Percentiles rank a stretch among this genome's conserved stretches.
Conservation (phyloP, 2,797 vertebrate genomes). For the Poeciliopsis infans region DNA sequence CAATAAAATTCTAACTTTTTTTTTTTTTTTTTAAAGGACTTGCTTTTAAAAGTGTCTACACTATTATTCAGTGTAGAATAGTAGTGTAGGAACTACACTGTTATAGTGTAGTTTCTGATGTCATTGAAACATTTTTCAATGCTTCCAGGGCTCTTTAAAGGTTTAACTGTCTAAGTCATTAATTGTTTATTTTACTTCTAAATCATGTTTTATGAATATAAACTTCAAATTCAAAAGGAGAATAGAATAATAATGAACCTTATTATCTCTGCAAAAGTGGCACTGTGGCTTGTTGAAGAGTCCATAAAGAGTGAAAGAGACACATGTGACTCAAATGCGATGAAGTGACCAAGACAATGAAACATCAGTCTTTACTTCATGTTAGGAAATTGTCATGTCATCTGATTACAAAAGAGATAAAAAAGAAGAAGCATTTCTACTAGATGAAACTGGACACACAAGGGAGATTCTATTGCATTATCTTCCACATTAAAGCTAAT, state of each 20-base stretch:
- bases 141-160: not conserved
- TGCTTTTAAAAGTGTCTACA: not conserved
- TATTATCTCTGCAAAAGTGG: not conserved
- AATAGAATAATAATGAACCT: not conserved
- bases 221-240: not conserved
- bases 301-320: not conserved
- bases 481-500: slow-evolving; percentile 8
- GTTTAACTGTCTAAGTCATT: not conserved
- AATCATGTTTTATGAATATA: not conserved
- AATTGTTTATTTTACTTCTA: not conserved
- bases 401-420: not conserved
- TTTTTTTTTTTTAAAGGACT: not conserved
- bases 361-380: not conserved
- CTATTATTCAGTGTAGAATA: not conserved
- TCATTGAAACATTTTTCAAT: not conserved
- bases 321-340: not conserved
- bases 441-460: slow-evolving; percentile 8
- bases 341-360: not conserved
- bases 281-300: not conserved
- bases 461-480: not conserved
- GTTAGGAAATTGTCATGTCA: slow-evolving; percentile 3
- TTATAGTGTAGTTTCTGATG: no score
- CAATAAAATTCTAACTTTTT: not conserved
- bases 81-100: no score
- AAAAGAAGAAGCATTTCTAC: not conserved